phyloP scores from a whole-genome alignment of 2,888 invertebrate species.

The Athripsodes cinereus region DNA sequence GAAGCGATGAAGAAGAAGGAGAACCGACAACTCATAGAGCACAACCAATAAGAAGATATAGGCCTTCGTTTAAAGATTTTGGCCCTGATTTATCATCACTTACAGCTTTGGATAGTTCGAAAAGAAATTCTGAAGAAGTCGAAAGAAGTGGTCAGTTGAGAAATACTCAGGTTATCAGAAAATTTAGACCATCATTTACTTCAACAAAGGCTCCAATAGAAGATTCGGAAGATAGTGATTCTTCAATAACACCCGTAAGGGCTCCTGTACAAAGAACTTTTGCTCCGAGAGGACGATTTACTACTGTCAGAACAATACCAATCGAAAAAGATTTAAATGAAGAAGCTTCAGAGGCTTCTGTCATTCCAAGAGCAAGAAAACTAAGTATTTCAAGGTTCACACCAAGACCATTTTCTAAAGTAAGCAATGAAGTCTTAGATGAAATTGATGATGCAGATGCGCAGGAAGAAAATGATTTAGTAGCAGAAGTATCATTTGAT shows the following conservation, averaged over 20 bases:
- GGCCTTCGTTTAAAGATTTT: constrained; percentile 32
- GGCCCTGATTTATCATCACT: constrained; percentile 51
- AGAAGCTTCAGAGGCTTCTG: constrained; percentile 22
- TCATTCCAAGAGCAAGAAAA: constrained; percentile 21
- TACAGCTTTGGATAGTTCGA: constrained; percentile 44
- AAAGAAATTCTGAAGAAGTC: constrained; percentile 28
- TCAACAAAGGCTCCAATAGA: constrained; percentile 32
- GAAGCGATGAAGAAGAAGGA: constrained; percentile 7
- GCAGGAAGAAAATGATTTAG: constrained; percentile 23
- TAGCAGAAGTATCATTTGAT: constrained; percentile 17
- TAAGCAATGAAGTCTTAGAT: constrained; percentile 25
- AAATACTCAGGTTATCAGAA: constrained; percentile 24
- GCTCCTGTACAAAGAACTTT: constrained; percentile 35
- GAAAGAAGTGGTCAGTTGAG: constrained; percentile 33
- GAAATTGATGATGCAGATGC: constrained; percentile 12
- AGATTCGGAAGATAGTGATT: constrained; percentile 39
- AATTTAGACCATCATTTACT: constrained; percentile 31
- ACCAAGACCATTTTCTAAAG: constrained; percentile 42
- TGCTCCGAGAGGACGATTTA: constrained; percentile 40
- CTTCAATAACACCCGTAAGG: constrained; percentile 42
- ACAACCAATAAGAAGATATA: constrained; percentile 33
- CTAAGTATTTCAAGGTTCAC: constrained; percentile 39
- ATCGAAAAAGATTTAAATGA: constrained; percentile 19
- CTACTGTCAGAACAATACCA: constrained; percentile 17
- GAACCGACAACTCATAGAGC: constrained; percentile 23